Percentiles rank a stretch among this genome's conserved stretches.
Evolutionary conservation across 2,113 vertebrate genomes (phyloP).

Genomic region (Mus pahari): DNA sequence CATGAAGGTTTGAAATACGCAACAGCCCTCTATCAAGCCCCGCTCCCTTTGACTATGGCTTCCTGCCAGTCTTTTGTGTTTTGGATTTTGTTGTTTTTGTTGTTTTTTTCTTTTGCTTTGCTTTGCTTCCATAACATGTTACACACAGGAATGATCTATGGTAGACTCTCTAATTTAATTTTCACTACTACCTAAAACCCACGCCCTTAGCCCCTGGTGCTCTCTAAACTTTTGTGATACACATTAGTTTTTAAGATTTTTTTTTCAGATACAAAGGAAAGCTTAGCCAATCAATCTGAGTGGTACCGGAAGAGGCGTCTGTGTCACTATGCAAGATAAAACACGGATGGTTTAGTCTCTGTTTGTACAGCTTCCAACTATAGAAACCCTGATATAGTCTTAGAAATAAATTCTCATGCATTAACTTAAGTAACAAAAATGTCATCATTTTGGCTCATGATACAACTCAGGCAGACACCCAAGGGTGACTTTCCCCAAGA

Average conservation of each 20-base stretch:
- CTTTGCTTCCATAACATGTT: not conserved
- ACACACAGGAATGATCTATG: not conserved
- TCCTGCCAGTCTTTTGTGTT: not conserved
- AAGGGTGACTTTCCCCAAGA: constrained; percentile 46
- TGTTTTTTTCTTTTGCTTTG: not conserved
- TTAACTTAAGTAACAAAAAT: constrained; percentile 30
- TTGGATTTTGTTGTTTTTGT: not conserved
- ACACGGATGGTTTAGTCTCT: not conserved
- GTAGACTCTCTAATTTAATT: not conserved
- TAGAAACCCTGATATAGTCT: constrained; percentile 52
- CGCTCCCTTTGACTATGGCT: not conserved
- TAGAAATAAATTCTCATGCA: constrained; percentile 24
- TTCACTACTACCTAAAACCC: not conserved
- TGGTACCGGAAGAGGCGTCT: not conserved
- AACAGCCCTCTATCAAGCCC: not conserved
- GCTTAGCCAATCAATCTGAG: not conserved
- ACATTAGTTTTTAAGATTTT: not conserved
- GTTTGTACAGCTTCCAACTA: not conserved
- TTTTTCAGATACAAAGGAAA: constrained; percentile 8
- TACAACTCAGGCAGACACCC: not conserved
- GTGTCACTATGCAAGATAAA: not conserved
- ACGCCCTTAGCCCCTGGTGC: not conserved
- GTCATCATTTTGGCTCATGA: not conserved
- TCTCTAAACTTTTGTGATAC: not conserved
- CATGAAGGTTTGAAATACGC: not conserved